Conservation (phyloP, 2,113 vertebrate genomes). For the Oplegnathus fasciatus region DNA sequence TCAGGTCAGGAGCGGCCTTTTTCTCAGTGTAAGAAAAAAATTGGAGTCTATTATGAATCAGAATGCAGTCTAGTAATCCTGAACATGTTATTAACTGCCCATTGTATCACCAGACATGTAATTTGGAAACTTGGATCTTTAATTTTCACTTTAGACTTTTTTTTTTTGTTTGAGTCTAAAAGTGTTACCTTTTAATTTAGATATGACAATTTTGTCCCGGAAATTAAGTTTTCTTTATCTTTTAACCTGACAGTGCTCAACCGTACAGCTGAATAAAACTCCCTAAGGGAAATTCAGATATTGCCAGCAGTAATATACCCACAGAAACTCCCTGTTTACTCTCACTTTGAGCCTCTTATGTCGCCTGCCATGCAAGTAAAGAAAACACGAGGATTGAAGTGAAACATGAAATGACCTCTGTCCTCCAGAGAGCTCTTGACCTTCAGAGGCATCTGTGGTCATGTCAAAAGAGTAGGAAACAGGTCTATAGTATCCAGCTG, state of each 20-base stretch:
- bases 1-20: constrained; percentile 52
- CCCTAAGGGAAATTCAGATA: constrained; percentile 18
- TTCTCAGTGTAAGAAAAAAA: constrained; percentile 40
- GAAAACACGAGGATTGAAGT: constrained; percentile 20
- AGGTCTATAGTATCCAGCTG: not conserved
- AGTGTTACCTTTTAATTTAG: constrained; percentile 61
- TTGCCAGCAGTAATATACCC: constrained; percentile 18
- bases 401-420: constrained; percentile 31
- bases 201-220: constrained; percentile 46
- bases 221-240: constrained; percentile 72
- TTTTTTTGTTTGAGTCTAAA: constrained; percentile 38
- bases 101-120: constrained; percentile 63
- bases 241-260: constrained; percentile 45
- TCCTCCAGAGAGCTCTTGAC: constrained; percentile 24
- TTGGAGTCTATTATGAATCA: constrained; percentile 62
- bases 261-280: constrained; percentile 18
- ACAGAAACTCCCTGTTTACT: not conserved
- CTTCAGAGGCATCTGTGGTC: constrained; percentile 26
- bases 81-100: constrained; percentile 66
- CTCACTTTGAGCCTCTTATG: constrained; percentile 12
- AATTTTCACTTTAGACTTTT: constrained; percentile 62
- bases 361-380: constrained; percentile 22
- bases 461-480: constrained; percentile 12
- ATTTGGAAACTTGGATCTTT: constrained; percentile 56
- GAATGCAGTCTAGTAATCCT: constrained; percentile 54